Conservation (phyloP, 1,140 invertebrate species). For the Drosophila quadrilineata region DNA sequence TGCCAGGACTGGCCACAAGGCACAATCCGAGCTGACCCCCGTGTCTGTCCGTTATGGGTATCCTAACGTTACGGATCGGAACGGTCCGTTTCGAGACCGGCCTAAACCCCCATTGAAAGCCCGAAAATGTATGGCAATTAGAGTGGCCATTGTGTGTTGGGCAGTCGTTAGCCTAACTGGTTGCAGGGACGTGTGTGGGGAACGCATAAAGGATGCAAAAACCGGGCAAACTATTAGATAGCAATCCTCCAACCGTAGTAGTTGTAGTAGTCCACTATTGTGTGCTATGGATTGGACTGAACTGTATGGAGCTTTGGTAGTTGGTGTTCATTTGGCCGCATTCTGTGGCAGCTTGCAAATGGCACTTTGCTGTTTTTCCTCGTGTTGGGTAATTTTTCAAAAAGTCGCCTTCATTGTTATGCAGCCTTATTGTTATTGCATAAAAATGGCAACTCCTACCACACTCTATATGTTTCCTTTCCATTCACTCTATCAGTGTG, state of each 20-base stretch:
- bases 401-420: conserved; percentile 68
- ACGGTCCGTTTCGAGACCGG: too few relatives aligned
- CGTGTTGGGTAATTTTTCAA: conserved; percentile 68
- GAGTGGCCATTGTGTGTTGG: conserved; percentile 62
- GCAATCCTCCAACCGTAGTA: conserved; percentile 53
- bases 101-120: conserved; percentile 73
- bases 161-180: conserved; percentile 16
- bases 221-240: conserved; percentile 64
- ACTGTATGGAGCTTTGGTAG: not conserved
- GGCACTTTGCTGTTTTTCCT: conserved; percentile 61
- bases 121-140: conserved; percentile 79
- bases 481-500: not conserved
- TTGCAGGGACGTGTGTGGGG: not conserved
- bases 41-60: conserved; percentile 13
- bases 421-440: conserved; percentile 77
- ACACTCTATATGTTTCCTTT: not conserved
- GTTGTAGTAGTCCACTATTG: too few relatives aligned
- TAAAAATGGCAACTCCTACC: conserved; percentile 55
- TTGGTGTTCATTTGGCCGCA: conserved; percentile 69
- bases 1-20: conserved; percentile 1
- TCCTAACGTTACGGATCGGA: conserved; percentile 8
- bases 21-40: not conserved
- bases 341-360: conserved; percentile 71
- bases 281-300: too few relatives aligned
- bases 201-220: not conserved